Conservation (phyloP, 2,797 vertebrate species). For the Megaceryle alcyon region DNA sequence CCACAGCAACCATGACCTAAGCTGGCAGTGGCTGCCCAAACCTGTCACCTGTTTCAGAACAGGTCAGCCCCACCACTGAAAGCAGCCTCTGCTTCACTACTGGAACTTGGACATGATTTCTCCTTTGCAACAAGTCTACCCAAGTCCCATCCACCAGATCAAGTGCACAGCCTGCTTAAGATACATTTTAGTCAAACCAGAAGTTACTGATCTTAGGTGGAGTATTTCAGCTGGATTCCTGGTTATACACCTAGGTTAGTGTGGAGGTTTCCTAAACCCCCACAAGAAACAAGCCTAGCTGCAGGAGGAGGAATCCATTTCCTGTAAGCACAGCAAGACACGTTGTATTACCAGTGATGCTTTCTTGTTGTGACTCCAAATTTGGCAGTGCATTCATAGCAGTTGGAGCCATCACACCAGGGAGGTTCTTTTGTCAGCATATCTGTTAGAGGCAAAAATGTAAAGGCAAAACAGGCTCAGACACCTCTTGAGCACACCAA, state of each 20-base stretch:
- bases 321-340: not conserved
- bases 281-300: not conserved
- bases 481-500: not conserved
- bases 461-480: not conserved
- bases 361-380: constrained; percentile 98
- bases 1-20: not conserved
- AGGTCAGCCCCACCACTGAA: not conserved
- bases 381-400: constrained; percentile 95
- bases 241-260: not conserved
- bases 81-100: not conserved
- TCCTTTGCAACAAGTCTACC: not conserved
- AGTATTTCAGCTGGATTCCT: not conserved
- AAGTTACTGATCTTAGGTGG: not conserved
- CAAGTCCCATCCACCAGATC: not conserved
- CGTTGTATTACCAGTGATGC: constrained; percentile 91
- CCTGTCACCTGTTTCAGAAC: not conserved
- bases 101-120: not conserved
- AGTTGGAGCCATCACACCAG: constrained; percentile 98
- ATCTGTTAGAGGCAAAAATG: constrained; percentile 80
- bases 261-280: not conserved
- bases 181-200: not conserved
- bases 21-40: not conserved
- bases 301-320: not conserved
- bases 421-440: constrained; percentile 99
- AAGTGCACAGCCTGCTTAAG: not conserved